Conservation (phyloP, 2,888 invertebrate genomes). For the Hemaris fuciformis region DNA sequence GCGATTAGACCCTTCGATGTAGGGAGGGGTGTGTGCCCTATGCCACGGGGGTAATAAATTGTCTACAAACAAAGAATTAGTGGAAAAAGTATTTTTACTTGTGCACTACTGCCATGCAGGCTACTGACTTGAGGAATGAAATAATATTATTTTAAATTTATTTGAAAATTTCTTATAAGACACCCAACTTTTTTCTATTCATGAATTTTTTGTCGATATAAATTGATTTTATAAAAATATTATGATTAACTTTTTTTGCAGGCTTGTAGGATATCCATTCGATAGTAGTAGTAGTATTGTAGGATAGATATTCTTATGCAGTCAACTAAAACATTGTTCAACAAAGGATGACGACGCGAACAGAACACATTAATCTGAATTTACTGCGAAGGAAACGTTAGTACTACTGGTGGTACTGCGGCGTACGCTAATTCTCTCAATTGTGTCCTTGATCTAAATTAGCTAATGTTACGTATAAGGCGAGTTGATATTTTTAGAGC, state of each 20-base stretch:
- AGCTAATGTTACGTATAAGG: conserved; percentile 16
- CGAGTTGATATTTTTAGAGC: conserved; percentile 12
- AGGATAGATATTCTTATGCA: neutral
- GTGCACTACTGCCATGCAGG: too few relatives aligned
- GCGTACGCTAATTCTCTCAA: conserved; percentile 7
- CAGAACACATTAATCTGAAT: neutral
- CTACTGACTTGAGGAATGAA: too few relatives aligned
- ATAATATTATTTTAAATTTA: too few relatives aligned
- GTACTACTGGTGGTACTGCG: neutral
- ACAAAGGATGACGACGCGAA: neutral
- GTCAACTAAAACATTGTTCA: neutral
- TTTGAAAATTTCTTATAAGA: too few relatives aligned
- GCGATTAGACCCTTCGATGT: neutral
- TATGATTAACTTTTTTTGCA: too few relatives aligned
- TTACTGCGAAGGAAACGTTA: conserved; percentile 4
- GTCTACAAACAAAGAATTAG: neutral
- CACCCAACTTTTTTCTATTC: too few relatives aligned
- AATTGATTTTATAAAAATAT: too few relatives aligned
- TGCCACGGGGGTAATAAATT: neutral
- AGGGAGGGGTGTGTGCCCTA: neutral
- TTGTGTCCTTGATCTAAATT: conserved; percentile 35
- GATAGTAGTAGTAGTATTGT: too few relatives aligned
- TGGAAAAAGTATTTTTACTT: neutral
- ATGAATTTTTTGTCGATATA: too few relatives aligned
- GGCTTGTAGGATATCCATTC: too few relatives aligned